These are phyloP conservation scores for Erethizon dorsatum DNA, from an alignment of 2,797 vertebrate genomes.

Conservation along the genomic window DNA sequence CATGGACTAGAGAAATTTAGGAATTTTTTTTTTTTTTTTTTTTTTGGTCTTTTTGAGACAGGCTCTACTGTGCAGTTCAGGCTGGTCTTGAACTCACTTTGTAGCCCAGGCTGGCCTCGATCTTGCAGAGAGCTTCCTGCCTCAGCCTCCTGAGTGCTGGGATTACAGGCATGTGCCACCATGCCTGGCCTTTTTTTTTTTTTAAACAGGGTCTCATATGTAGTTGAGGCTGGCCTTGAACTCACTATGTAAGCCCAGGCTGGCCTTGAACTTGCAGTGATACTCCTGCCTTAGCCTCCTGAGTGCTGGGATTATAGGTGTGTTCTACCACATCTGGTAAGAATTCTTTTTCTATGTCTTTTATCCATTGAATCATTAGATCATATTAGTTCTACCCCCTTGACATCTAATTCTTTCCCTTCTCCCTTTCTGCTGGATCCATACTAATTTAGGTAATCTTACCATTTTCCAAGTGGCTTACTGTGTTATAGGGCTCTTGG, in stretches of 20 bases:
- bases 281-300: background rate
- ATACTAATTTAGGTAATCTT: background rate
- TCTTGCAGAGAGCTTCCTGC: background rate
- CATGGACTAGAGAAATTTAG: conserved; percentile 4
- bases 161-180: background rate
- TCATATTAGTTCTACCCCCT: background rate
- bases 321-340: background rate
- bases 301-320: background rate
- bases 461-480: conserved; percentile 46
- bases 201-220: too few species aligned
- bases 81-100: too few species aligned
- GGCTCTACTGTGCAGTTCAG: too few species aligned
- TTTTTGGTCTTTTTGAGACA: background rate
- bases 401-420: background rate
- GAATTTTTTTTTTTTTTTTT: background rate
- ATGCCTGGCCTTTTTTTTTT: too few species aligned
- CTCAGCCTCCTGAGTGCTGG: background rate
- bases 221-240: too few species aligned
- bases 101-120: background rate
- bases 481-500: background rate
- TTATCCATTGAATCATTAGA: background rate
- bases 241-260: background rate
- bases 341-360: background rate
- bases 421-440: background rate
- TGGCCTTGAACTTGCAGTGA: background rate